These are phyloP conservation scores for Cremastinae sp. DNA, from an alignment of 2,888 invertebrate genomes.

Conservation along the genomic window DNA sequence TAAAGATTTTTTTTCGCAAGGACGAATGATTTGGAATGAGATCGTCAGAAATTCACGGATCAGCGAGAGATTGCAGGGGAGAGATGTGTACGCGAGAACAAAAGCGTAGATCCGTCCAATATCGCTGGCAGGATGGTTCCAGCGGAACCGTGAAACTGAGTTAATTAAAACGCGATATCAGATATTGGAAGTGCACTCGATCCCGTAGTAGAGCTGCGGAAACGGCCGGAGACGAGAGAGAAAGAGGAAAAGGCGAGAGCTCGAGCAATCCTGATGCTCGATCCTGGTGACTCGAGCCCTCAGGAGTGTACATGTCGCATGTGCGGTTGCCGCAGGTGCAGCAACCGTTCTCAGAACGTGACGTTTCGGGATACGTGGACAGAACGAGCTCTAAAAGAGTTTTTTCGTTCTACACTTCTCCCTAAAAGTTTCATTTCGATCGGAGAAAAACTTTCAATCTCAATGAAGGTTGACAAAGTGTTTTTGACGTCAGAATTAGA, in stretches of 20 bases:
- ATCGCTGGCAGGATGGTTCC: constrained; percentile 60
- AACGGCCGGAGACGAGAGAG: background rate
- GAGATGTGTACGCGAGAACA: constrained; percentile 23
- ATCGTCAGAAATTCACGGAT: constrained; percentile 49
- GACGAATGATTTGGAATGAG: constrained; percentile 24
- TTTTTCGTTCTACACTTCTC: too few relatives aligned
- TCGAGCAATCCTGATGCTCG: constrained; percentile 44
- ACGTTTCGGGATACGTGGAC: constrained; percentile 34
- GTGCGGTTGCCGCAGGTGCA: constrained; percentile 57
- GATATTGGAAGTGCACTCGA: constrained; percentile 69
- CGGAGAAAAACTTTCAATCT: too few relatives aligned
- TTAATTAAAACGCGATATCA: constrained; percentile 73
- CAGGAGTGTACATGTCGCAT: constrained; percentile 55
- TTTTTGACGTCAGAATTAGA: too few relatives aligned
- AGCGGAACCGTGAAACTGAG: constrained; percentile 64
- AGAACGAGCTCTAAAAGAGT: background rate
- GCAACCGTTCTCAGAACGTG: constrained; percentile 47
- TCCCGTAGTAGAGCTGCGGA: background rate
- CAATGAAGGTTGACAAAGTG: too few relatives aligned
- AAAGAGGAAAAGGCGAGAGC: constrained; percentile 3
- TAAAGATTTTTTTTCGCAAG: constrained; percentile 14
- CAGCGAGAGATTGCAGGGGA: background rate
- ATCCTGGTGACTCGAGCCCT: constrained; percentile 30
- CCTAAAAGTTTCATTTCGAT: too few relatives aligned
- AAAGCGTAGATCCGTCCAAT: constrained; percentile 27